Conservation (phyloP, 1,140 invertebrate species). For the Stegodyphus dumicola region DNA sequence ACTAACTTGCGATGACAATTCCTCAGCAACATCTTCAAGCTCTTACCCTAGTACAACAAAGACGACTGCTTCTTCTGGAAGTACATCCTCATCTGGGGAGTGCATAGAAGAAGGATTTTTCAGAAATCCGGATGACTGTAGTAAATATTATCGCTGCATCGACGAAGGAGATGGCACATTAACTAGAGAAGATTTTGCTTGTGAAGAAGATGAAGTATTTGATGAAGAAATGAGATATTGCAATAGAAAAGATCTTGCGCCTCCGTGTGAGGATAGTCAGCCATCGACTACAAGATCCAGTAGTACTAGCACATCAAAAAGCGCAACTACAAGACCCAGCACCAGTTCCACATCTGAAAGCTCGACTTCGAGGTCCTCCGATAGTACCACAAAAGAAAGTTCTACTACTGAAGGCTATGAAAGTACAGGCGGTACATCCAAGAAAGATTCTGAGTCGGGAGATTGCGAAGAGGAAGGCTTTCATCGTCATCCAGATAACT, state of each 20-base stretch:
- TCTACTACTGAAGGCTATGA: background rate
- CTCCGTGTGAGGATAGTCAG: conserved; percentile 25
- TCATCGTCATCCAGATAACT: conserved; percentile 75
- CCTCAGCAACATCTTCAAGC: background rate
- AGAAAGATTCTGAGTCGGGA: conserved; percentile 3
- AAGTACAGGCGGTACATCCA: background rate
- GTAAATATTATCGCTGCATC: conserved; percentile 61
- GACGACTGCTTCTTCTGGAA: background rate
- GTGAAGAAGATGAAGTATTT: conserved; percentile 69
- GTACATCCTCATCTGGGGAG: conserved; percentile 16
- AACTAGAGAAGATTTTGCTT: conserved; percentile 70
- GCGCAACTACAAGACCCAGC: conserved; percentile 15
- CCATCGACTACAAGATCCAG: conserved; percentile 56
- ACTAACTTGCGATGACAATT: conserved; percentile 46
- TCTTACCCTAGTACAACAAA: background rate
- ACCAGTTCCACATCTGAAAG: conserved; percentile 47
- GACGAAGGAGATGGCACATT: conserved; percentile 41
- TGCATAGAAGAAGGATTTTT: conserved; percentile 62
- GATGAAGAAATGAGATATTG: conserved; percentile 66
- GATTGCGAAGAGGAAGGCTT: conserved; percentile 74
- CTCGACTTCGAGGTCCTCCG: conserved; percentile 33
- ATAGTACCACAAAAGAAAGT: conserved; percentile 31
- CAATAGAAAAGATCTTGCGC: conserved; percentile 56
- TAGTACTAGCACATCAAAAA: background rate
- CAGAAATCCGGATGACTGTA: conserved; percentile 57